These are phyloP conservation scores for Nasonia oneida DNA, from an alignment of 2,888 invertebrate genomes.

Conservation along the genomic window DNA sequence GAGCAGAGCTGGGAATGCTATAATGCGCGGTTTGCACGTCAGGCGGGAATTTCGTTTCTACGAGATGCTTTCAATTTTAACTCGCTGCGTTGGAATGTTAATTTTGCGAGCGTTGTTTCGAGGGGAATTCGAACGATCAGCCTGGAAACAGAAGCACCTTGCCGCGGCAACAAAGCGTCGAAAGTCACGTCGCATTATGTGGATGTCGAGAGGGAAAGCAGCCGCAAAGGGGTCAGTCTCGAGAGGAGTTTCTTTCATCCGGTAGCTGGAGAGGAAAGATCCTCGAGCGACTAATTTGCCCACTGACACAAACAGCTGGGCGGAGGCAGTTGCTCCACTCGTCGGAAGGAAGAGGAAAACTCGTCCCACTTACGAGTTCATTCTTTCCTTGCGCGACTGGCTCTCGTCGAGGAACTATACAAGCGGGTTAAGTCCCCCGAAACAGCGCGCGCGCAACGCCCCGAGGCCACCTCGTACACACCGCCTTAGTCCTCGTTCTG, in stretches of 20 bases:
- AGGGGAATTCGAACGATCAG: too few species aligned
- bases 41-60: neutral
- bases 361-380: constrained; percentile 35
- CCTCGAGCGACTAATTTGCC: constrained; percentile 49
- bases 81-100: too few species aligned
- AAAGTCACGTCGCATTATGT: constrained; percentile 22
- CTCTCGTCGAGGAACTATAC: constrained; percentile 3
- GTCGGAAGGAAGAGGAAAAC: constrained; percentile 1
- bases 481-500: constrained; percentile 23
- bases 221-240: constrained; percentile 34
- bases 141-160: neutral
- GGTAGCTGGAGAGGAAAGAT: neutral
- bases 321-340: neutral
- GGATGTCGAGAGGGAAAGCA: neutral
- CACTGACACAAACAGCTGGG: constrained; percentile 20
- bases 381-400: constrained; percentile 24
- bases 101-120: too few species aligned
- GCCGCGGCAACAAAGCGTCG: neutral
- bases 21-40: neutral
- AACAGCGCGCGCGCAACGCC: constrained; percentile 15
- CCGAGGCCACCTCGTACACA: constrained; percentile 10
- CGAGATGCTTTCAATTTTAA: neutral
- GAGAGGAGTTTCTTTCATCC: constrained; percentile 50
- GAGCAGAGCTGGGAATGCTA: neutral
- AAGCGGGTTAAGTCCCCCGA: constrained; percentile 49